Conservation (phyloP, 2,797 vertebrate species). For the Aphelocoma californica region DNA sequence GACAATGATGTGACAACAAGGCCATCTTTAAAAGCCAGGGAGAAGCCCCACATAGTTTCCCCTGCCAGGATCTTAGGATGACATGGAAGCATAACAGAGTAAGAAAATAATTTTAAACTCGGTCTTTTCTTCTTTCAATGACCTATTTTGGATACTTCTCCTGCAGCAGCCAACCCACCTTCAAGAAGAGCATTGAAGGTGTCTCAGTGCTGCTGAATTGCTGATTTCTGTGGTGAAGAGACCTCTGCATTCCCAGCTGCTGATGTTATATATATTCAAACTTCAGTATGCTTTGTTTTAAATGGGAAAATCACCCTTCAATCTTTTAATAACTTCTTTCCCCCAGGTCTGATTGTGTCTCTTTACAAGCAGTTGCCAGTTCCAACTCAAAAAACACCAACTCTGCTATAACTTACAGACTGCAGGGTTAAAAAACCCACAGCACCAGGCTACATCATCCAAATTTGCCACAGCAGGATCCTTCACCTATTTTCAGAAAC, state of each 20-base stretch:
- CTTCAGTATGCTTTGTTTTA: neutral
- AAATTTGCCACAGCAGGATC: constrained; percentile 24
- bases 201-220: neutral
- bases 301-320: neutral
- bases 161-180: neutral
- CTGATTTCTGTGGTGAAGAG: neutral
- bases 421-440: neutral
- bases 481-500: constrained; percentile 47
- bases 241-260: neutral
- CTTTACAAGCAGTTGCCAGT: neutral
- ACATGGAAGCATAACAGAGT: neutral
- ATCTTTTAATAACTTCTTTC: neutral
- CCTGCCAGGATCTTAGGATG: neutral
- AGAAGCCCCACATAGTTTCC: neutral
- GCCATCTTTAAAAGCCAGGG: neutral
- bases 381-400: neutral
- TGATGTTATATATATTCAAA: neutral
- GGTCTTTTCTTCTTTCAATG: neutral
- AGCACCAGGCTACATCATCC: constrained; percentile 45
- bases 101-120: neutral
- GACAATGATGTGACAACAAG: neutral
- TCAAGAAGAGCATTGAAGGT: neutral
- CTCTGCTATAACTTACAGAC: neutral
- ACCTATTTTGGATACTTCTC: neutral
- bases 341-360: neutral